Base-by-base conservation (phyloP, 2,888 invertebrate genomes). In the Xanthorhoe spadicearia region DNA sequence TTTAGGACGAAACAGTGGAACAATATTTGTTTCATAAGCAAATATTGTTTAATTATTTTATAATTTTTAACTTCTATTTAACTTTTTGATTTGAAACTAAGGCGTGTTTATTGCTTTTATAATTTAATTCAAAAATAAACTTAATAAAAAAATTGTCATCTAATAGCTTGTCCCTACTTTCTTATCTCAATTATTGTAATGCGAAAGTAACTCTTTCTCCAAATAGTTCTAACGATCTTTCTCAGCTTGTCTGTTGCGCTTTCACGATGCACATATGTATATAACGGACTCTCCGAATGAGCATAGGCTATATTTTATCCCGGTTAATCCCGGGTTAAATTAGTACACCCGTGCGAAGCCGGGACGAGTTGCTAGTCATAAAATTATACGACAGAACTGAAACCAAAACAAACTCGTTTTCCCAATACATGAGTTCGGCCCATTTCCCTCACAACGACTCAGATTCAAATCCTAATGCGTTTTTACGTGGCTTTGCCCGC, bases 401-500 rank as follows among this genome's bases (percentile, higher is more conserved):
- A 59, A 59, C 43, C 50, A 43, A 28, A 61, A 43, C 46, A 53
- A 46, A 17, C 57, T 48, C 57, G 38, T 55, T 54, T 43, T 50
- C 54, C 51, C 58, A 50, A 66, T 62, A 50, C 38, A 43, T 28
- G 19, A 49, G 55, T 63, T 59, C 35, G 52, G 54, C 43, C 55
- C 60, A 60, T 60, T 65, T 38, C 53, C 46, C 48, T 32, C 35
- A 60, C 59, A 60, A 55, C 59, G 54, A 54, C 58, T 54, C 58
- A 57, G 61, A 67, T 68, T 68, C 61, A 57, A 68, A 68, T 64
- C 57, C 54, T 64, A 68, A 68, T 64, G 68, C 55, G 51, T 69
- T 74, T 71, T 69, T 69, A 71, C 74, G 66, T 66, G 72, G 72
- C 69, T 74, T 72, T 70, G 72, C 64, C 66, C 55, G 68, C 63